Evolutionary conservation across 2,888 invertebrate genomes (phyloP).

Genomic region (Acanthopleura granulata): DNA sequence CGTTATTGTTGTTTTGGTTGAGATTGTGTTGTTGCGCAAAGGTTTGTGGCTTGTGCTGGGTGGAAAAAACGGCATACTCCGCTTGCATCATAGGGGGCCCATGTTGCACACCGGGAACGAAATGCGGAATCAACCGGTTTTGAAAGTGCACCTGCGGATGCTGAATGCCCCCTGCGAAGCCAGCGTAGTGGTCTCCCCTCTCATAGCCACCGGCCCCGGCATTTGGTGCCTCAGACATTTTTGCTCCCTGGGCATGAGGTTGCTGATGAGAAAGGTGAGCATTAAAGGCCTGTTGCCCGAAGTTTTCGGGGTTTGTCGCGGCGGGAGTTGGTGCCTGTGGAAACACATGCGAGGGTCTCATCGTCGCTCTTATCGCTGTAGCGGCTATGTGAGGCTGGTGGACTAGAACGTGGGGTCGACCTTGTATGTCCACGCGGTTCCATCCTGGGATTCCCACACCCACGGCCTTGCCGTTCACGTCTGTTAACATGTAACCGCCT

Average conservation of each 20-base stretch:
- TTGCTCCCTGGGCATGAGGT: not conserved
- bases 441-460: not conserved
- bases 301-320: not conserved
- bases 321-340: too few species aligned
- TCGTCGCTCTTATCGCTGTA: not conserved
- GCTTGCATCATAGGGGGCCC: not conserved
- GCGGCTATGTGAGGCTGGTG: not conserved
- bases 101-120: not conserved
- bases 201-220: not conserved
- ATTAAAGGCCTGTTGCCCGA: not conserved
- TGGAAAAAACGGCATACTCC: not conserved
- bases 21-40: not conserved
- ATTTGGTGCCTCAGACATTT: not conserved
- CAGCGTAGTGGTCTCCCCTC: not conserved
- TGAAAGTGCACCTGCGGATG: not conserved
- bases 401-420: not conserved
- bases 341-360: not conserved
- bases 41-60: not conserved
- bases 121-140: not conserved
- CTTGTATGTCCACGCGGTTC: conserved; percentile 3
- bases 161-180: not conserved
- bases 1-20: not conserved
- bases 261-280: not conserved
- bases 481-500: not conserved
- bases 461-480: not conserved